Percentiles rank a stretch among this genome's conserved stretches.
Conservation (phyloP, 2,797 vertebrate species). For the Crypturellus tataupa region DNA sequence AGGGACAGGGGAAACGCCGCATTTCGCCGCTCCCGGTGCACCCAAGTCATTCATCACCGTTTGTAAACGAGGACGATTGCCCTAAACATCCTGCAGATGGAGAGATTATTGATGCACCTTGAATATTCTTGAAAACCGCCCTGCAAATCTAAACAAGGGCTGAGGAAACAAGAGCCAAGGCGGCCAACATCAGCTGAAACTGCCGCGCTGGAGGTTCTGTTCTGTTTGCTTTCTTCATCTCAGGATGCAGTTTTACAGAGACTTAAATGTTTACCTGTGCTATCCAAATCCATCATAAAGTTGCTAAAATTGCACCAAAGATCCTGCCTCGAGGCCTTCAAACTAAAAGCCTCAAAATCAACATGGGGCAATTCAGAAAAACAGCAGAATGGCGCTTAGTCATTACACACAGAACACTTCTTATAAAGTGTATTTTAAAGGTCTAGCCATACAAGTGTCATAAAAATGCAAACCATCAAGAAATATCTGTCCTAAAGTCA, state of each 20-base stretch:
- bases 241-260: not conserved
- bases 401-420: not conserved
- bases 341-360: slow-evolving; percentile 16
- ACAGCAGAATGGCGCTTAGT: not conserved
- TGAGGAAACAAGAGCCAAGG: not conserved
- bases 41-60: not conserved
- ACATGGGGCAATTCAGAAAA: not conserved
- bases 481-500: not conserved
- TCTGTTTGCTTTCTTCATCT: not conserved
- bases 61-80: not conserved
- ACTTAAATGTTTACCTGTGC: not conserved
- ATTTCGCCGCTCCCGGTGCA: not conserved
- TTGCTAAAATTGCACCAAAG: slow-evolving; percentile 41
- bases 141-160: not conserved
- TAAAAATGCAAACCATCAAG: not conserved
- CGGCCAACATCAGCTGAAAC: not conserved
- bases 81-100: not conserved
- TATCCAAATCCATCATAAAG: slow-evolving; percentile 12
- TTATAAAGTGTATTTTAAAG: not conserved
- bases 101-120: not conserved
- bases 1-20: not conserved
- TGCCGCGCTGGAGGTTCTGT: not conserved
- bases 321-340: slow-evolving; percentile 21
- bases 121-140: not conserved
- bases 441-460: not conserved